Evolutionary conservation across 2,113 vertebrate species (phyloP).

Genomic region (Charina bottae): DNA sequence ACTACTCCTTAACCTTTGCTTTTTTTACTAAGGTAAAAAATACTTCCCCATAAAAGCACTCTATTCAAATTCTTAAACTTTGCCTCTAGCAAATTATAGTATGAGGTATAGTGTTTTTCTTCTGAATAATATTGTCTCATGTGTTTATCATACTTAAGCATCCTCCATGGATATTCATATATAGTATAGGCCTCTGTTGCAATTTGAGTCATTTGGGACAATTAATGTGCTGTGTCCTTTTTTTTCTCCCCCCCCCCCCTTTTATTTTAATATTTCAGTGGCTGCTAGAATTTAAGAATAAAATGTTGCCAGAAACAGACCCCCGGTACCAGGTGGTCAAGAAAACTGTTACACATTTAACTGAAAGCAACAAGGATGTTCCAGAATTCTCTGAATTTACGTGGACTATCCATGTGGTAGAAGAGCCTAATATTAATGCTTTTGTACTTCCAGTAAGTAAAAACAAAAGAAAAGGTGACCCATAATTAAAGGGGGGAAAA

Average conservation of each 20-base stretch:
- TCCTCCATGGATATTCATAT: background rate
- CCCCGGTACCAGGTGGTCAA: conserved; percentile 81
- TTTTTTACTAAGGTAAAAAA: background rate
- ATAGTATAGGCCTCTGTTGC: background rate
- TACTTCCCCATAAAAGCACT: background rate
- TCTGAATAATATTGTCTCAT: background rate
- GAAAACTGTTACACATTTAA: conserved; percentile 79
- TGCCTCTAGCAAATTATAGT: background rate
- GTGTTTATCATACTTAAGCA: background rate
- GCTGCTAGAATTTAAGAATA: conserved; percentile 82
- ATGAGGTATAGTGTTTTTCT: background rate
- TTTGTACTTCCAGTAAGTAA: conserved; percentile 90
- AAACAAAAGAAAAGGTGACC: background rate
- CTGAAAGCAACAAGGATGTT: conserved; percentile 87
- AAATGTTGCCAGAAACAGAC: conserved; percentile 81
- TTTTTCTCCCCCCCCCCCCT: background rate
- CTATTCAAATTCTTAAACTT: background rate
- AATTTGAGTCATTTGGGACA: background rate
- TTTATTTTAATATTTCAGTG: conserved; percentile 72
- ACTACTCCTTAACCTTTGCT: background rate
- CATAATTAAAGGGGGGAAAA: background rate
- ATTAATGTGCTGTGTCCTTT: background rate
- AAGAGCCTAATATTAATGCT: conserved; percentile 83
- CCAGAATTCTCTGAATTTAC: conserved; percentile 77
- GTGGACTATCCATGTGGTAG: conserved; percentile 89